Conservation (phyloP, 2,797 vertebrate genomes). For the Urocyon cinereoargenteus region DNA sequence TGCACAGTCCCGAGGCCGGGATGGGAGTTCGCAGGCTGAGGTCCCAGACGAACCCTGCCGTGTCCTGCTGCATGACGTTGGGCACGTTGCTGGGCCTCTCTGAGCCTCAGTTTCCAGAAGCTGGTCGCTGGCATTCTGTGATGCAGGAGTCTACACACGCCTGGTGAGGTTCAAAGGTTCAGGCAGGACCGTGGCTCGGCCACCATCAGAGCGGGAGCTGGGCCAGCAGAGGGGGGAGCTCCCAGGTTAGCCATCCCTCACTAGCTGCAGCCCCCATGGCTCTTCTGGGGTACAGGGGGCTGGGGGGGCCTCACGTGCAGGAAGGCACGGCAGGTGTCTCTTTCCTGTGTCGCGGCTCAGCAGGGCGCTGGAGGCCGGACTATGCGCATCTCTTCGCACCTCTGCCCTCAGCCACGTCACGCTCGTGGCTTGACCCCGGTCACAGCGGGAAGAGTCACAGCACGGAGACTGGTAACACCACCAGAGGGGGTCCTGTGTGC, state of each 20-base stretch:
- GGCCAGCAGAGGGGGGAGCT: neutral
- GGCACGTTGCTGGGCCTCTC: neutral
- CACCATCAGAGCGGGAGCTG: neutral
- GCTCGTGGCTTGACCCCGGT: neutral
- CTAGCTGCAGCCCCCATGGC: too few species aligned
- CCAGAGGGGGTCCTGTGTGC: neutral
- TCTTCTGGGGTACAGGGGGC: neutral
- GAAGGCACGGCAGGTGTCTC: neutral
- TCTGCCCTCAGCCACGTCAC: accelerated
- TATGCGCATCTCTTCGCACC: accelerated
- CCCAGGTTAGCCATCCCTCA: neutral
- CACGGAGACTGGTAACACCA: accelerated
- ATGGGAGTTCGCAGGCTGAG: too few species aligned
- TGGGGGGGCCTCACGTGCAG: neutral
- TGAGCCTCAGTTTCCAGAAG: neutral
- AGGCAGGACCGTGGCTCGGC: neutral
- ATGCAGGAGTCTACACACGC: neutral
- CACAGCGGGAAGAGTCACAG: accelerated
- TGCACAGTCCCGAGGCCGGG: neutral
- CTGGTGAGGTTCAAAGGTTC: neutral
- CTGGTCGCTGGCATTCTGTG: neutral
- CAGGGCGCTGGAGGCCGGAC: accelerated
- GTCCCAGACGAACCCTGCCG: neutral
- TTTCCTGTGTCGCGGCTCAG: neutral
- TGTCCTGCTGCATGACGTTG: neutral